Evolutionary conservation across 2,888 invertebrate genomes (phyloP), one percentile per base, ranked within the genome.

Genomic region (Xestoiulus laeticollis): DNA sequence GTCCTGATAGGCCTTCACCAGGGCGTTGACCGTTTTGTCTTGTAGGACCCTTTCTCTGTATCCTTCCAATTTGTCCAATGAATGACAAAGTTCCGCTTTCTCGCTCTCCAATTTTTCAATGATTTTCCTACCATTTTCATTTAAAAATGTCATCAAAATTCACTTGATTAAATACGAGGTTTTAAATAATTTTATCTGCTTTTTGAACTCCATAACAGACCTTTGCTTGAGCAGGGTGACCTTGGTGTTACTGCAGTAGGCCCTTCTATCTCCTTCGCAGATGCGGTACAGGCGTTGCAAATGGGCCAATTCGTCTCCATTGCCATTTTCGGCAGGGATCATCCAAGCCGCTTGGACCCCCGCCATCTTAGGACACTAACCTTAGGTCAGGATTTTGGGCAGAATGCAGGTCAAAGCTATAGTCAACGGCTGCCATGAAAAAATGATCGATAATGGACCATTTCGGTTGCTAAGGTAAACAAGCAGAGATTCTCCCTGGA

Each of bases 171-270:
- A n/a, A n/a, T n/a, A n/a, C n/a, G n/a, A n/a, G n/a, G n/a, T n/a
- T n/a, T n/a, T n/a, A n/a, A n/a, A n/a, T n/a, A n/a, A n/a, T n/a
- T n/a, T n/a, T n/a, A n/a, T n/a, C n/a, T n/a, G n/a, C n/a, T n/a
- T n/a, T n/a, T n/a, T n/a, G n/a, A n/a, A n/a, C n/a, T n/a, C n/a
- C n/a, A n/a, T n/a, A n/a, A n/a, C n/a, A n/a, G n/a, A n/a, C 86
- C 86, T 86, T 26, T 86, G 86, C 48, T 33, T 48, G 22, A 86
- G 53, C 22, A 86, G 86, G 8, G 86, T 86, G 22, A 86, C 59
- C 33, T 86, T 86, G 22, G 86, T 86, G 86, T 86, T 53, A 12
- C 53, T 44, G 30, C 59, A 86, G 33, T 86, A 86, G 30, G 86
- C 53, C 33, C 53, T 26, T 16, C 86, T 5, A 26, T 86, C 86